These are phyloP conservation scores for Melipona beecheii DNA, from an alignment of 2,888 invertebrate species.

Conservation along the genomic window DNA sequence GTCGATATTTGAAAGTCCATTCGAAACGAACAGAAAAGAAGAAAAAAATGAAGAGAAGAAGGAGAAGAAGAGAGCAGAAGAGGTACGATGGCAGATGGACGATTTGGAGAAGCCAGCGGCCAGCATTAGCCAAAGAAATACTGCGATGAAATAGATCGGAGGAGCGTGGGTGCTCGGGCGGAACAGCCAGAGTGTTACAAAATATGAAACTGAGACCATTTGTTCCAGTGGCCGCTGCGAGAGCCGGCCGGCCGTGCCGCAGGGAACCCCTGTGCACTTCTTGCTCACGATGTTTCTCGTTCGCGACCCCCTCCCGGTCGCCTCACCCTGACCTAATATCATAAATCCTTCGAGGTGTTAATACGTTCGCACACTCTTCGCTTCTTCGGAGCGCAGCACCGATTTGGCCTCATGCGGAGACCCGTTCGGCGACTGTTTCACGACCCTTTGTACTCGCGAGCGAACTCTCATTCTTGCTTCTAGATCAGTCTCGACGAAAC, in stretches of 20 bases:
- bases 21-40: no score
- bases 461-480: constrained; percentile 5
- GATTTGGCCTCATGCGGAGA: constrained; percentile 68
- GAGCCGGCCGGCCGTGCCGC: constrained; percentile 75
- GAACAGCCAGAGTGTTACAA: constrained; percentile 76
- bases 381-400: constrained; percentile 64
- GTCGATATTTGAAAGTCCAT: not conserved
- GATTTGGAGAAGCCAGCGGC: constrained; percentile 20
- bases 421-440: constrained; percentile 47
- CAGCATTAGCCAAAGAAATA: constrained; percentile 62
- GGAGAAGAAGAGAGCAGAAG: not conserved
- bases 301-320: constrained; percentile 42
- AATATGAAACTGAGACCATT: constrained; percentile 82
- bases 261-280: constrained; percentile 69
- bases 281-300: constrained; percentile 40
- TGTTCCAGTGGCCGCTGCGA: constrained; percentile 79
- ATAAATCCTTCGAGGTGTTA: constrained; percentile 83
- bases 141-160: constrained; percentile 71
- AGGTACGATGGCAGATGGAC: not conserved
- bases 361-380: constrained; percentile 80
- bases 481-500: not conserved
- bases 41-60: not conserved
- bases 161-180: constrained; percentile 69
- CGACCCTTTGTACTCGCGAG: constrained; percentile 51
- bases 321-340: constrained; percentile 72